phyloP scores from a whole-genome alignment of 2,797 vertebrate species.

The Myotis vivesi region DNA sequence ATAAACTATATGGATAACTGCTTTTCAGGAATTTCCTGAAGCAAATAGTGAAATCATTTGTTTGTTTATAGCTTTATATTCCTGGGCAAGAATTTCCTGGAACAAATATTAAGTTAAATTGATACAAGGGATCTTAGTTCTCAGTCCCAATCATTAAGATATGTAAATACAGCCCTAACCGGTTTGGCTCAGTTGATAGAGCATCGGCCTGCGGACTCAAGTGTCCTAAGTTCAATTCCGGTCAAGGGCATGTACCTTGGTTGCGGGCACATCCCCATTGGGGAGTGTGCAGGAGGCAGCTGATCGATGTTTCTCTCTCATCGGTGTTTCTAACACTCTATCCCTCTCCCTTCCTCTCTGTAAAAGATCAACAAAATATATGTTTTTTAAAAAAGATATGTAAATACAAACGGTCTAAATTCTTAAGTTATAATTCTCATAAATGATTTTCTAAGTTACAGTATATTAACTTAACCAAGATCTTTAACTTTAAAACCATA shows the following conservation, averaged over 20 bases:
- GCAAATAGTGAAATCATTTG: conserved; percentile 10
- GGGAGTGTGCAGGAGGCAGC: no score
- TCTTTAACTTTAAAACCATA: background rate
- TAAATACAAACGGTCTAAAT: conserved; percentile 23
- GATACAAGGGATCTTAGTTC: background rate
- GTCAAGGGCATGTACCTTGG: no score
- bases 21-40: conserved; percentile 29
- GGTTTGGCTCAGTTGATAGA: no score
- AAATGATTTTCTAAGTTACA: background rate
- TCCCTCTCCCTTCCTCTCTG: no score
- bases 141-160: background rate
- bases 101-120: conserved; percentile 29
- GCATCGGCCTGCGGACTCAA: no score
- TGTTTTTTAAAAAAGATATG: background rate
- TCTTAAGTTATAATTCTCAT: conserved; percentile 4
- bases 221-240: no score
- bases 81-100: conserved; percentile 21
- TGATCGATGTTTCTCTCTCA: no score
- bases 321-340: no score
- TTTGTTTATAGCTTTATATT: conserved; percentile 16
- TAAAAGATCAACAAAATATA: no score
- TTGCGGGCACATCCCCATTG: no score
- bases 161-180: background rate
- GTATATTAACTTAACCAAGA: conserved; percentile 1
- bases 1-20: background rate